These are phyloP conservation scores for Vesta saturnalis DNA, from an alignment of 2,888 invertebrate species.

Conservation along the genomic window DNA sequence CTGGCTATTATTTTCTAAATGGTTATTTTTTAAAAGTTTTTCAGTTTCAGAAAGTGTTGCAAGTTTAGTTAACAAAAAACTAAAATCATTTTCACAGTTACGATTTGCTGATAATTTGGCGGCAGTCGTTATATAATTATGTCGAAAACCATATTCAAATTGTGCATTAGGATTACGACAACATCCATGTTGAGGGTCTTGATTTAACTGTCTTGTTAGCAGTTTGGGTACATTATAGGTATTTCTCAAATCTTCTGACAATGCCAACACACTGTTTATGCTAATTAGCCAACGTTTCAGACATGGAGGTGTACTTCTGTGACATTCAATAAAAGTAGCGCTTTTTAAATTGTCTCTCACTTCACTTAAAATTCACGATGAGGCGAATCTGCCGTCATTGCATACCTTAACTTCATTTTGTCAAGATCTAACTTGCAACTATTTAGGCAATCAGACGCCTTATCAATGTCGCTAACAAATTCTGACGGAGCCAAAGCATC, in stretches of 20 bases:
- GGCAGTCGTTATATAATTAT: neutral
- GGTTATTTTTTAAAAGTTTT: too few relatives aligned
- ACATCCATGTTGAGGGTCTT: neutral
- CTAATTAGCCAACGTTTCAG: neutral
- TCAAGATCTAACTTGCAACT: neutral
- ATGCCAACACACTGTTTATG: neutral
- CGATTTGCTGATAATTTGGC: neutral
- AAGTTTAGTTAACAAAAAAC: neutral
- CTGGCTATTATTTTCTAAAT: too few relatives aligned
- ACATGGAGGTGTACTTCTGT: neutral
- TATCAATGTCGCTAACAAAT: neutral
- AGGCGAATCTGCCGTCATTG: too few relatives aligned
- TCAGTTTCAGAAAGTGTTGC: neutral
- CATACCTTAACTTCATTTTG: neutral
- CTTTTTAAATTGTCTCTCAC: neutral
- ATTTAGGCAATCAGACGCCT: neutral
- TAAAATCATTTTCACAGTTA: neutral
- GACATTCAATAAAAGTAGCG: neutral
- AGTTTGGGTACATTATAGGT: neutral
- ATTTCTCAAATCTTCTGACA: neutral
- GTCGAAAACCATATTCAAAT: neutral
- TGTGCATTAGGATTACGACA: neutral
- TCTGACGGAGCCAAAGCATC: neutral
- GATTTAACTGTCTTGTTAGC: neutral
- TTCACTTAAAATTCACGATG: neutral